Base-by-base conservation (phyloP, 2,797 vertebrate genomes). In the Cephalopachus bancanus region DNA sequence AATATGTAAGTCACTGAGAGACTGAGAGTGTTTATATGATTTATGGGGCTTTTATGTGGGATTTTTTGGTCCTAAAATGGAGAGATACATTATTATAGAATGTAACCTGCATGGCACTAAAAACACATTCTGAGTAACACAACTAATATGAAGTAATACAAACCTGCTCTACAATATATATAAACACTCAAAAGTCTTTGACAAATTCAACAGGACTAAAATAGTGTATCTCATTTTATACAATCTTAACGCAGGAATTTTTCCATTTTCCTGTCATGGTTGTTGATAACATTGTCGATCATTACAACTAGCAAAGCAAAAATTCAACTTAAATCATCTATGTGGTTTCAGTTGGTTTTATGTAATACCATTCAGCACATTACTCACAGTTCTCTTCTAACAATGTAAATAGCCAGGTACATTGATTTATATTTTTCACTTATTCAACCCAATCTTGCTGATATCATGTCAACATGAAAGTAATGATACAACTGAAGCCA, bases 271-370 rank as follows among this genome's bases (percentile, higher is more conserved):
- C 81, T 57, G 14, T 89, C 65, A 81, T 86, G 94, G 60, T 17
- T 91, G 37, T n/a, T 91, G 37, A 92, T 90, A 93, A 81, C 10
- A n/a, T 57, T 86, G 55, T 62, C 91, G 89, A 85, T 95, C 78
- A 93, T 89, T 95, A 96, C 78, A 28, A 95, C 91, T 57, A 10
- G 10, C 19, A 93, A 97, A 97, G 93, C 72, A 94, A 95, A 57
- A 97, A 94, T 75, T 20, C 33, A 96, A 83, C 19, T 76, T 90
- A 96, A 97, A 83, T 93, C 74, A 97, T 88, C 55, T 81, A 8
- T 83, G 33, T 59, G 19, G 81, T 76, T 95, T 96, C 8, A 33
- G 71, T 81, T 90, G 3, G 6, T 93, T 96, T 91, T 81, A 90
- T 7, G 62, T 87, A 91, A 83, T 7, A 62, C 22, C 51, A 87